These are phyloP conservation scores for Austrolebias charrua DNA, from an alignment of 2,797 vertebrate species.

Conservation along the genomic window DNA sequence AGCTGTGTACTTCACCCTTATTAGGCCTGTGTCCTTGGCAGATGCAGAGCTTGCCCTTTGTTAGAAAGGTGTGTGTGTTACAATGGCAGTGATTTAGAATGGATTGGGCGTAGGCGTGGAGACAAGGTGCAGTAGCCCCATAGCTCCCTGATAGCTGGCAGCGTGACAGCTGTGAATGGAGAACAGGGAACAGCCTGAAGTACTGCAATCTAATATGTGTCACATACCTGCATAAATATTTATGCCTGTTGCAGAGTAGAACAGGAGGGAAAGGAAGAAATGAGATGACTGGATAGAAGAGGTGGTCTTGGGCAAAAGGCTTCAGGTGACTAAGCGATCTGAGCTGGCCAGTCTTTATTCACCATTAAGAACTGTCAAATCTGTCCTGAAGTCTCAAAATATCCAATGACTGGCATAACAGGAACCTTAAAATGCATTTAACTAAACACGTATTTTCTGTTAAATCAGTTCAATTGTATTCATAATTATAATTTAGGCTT, in stretches of 20 bases:
- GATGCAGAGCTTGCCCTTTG: slow-evolving; percentile 82
- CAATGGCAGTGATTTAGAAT: slow-evolving; percentile 81
- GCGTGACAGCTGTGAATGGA: slow-evolving; percentile 83
- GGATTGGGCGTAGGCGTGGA: slow-evolving; percentile 78
- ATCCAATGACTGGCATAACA: not conserved
- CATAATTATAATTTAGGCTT: not conserved
- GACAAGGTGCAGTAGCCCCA: slow-evolving; percentile 81
- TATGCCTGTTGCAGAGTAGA: slow-evolving; percentile 71
- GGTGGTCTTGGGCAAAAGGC: slow-evolving; percentile 61
- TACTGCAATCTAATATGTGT: slow-evolving; percentile 83
- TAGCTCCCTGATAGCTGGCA: slow-evolving; percentile 78
- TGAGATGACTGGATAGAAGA: slow-evolving; percentile 43
- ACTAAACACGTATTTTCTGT: slow-evolving; percentile 1
- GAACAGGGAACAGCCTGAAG: slow-evolving; percentile 81
- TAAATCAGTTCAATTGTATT: not conserved
- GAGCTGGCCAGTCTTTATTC: slow-evolving; percentile 24
- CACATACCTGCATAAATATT: slow-evolving; percentile 83
- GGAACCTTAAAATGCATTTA: slow-evolving; percentile 5
- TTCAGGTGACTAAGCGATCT: slow-evolving; percentile 64
- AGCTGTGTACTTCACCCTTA: slow-evolving; percentile 76
- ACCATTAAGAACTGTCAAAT: slow-evolving; percentile 20
- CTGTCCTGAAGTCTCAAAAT: slow-evolving; percentile 15
- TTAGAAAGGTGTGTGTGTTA: slow-evolving; percentile 78
- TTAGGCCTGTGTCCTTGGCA: slow-evolving; percentile 82
- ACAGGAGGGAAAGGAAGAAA: slow-evolving; percentile 28